These are phyloP conservation scores for Petrophora chlorosata DNA, from an alignment of 2,888 invertebrate species.

Conservation along the genomic window DNA sequence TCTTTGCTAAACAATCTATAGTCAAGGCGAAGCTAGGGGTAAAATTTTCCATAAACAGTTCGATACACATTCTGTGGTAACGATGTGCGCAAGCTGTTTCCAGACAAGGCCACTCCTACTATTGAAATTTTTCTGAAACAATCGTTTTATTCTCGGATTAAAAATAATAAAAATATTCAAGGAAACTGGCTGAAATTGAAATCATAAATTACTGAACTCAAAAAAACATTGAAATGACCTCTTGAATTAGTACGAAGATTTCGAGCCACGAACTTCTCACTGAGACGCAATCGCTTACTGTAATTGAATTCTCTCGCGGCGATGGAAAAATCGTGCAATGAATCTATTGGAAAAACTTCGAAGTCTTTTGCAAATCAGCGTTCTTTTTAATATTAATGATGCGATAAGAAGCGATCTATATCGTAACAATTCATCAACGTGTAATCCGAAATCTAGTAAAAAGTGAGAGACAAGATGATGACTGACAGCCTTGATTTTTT, in stretches of 20 bases:
- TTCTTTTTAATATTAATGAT: too few relatives aligned
- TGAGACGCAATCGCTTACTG: slow-evolving; percentile 1
- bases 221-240: background rate
- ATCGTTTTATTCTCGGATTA: too few relatives aligned
- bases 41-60: slow-evolving; percentile 26
- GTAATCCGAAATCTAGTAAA: too few relatives aligned
- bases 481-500: too few relatives aligned
- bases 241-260: slow-evolving; percentile 6
- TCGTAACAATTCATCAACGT: too few relatives aligned
- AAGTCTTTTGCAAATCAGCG: too few relatives aligned
- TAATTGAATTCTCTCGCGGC: slow-evolving; percentile 5
- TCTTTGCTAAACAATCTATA: slow-evolving; percentile 16
- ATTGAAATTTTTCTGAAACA: too few relatives aligned
- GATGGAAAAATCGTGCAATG: background rate
- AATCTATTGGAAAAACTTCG: slow-evolving; percentile 1
- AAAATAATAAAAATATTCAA: too few relatives aligned
- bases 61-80: slow-evolving; percentile 22
- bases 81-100: slow-evolving; percentile 14
- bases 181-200: background rate
- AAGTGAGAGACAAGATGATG: too few relatives aligned
- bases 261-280: slow-evolving; percentile 1
- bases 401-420: too few relatives aligned
- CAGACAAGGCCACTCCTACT: slow-evolving; percentile 18
- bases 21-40: slow-evolving; percentile 16
- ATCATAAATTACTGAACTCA: background rate